Evolutionary conservation across 35 echinoderm and acorn worm species (phyloP).

Genomic region (Ophioderma brevispina): DNA sequence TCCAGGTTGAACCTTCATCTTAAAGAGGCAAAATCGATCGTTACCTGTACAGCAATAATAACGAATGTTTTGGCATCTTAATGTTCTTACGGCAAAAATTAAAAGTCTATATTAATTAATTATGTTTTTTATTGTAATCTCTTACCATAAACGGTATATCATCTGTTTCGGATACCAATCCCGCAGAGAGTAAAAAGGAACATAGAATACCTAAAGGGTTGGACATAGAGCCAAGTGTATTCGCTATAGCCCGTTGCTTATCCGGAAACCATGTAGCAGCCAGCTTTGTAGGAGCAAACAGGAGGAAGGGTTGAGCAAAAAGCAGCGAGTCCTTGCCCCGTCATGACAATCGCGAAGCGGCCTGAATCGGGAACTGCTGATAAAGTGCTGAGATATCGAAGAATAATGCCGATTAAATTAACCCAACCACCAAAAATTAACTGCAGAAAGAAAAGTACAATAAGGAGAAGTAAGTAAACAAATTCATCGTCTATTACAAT

Average conservation of each 20-base stretch:
- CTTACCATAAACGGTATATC: conserved; percentile 94
- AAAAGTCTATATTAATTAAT: too few species aligned
- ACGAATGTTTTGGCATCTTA: too few species aligned
- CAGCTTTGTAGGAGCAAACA: conserved; percentile 93
- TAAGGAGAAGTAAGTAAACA: too few species aligned
- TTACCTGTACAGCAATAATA: too few species aligned
- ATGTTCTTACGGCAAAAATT: too few species aligned
- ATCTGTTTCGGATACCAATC: conserved; percentile 46
- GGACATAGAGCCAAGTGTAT: conserved; percentile 85
- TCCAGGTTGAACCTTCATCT: background rate
- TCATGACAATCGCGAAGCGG: conserved; percentile 73
- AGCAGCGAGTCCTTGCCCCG: conserved; percentile 78
- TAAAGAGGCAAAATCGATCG: background rate
- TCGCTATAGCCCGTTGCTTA: conserved; percentile 79
- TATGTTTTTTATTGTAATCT: background rate
- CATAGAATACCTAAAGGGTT: conserved; percentile 88
- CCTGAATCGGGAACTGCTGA: conserved; percentile 38
- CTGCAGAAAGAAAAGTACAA: conserved; percentile 50
- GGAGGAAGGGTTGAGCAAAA: conserved; percentile 84
- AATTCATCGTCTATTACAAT: too few species aligned
- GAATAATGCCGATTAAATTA: conserved; percentile 72
- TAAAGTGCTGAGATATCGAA: conserved; percentile 68
- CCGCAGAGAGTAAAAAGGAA: conserved; percentile 74
- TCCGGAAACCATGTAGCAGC: conserved; percentile 89
- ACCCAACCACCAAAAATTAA: conserved; percentile 75